A percentile compares a stretch with the other conserved stretches of the same genome.
Evolutionary conservation across 1,140 invertebrate species (phyloP).

Genomic region (Cardiocondyla obscurior): DNA sequence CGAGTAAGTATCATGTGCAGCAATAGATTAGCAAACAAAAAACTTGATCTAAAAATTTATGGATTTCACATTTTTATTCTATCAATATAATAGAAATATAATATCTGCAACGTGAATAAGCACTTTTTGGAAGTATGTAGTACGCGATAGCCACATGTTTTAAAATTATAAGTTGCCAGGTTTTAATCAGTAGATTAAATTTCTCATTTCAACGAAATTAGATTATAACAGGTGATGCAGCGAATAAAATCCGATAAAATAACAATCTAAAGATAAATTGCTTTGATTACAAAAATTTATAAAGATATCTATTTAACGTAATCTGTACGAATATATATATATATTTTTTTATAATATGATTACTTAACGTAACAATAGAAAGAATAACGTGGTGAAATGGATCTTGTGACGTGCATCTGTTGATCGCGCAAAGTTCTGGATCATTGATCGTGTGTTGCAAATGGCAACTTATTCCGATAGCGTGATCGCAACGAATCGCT

Average conservation of each 20-base stretch:
- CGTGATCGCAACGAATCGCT: neutral
- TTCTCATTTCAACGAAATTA: neutral
- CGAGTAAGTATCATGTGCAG: too few relatives aligned
- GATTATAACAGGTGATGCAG: neutral
- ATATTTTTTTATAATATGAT: neutral
- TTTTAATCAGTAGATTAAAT: neutral
- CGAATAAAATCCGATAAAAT: neutral
- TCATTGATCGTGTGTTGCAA: neutral
- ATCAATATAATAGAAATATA: neutral
- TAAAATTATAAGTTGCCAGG: neutral
- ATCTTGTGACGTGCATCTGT: neutral
- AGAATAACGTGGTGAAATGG: neutral
- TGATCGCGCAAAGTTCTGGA: neutral
- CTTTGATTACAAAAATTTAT: neutral
- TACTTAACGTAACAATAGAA: neutral
- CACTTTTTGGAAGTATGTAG: neutral
- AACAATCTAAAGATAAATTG: neutral
- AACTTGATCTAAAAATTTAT: too few relatives aligned
- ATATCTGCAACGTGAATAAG: slow-evolving; percentile 18
- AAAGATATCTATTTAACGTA: neutral
- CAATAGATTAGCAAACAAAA: too few relatives aligned
- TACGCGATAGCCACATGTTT: neutral
- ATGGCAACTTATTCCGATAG: neutral
- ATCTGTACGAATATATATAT: neutral
- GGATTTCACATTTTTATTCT: neutral